Evolutionary conservation across 1,140 invertebrate species (phyloP), one percentile per base, ranked within the genome.

Genomic region (Melitaea cinxia): DNA sequence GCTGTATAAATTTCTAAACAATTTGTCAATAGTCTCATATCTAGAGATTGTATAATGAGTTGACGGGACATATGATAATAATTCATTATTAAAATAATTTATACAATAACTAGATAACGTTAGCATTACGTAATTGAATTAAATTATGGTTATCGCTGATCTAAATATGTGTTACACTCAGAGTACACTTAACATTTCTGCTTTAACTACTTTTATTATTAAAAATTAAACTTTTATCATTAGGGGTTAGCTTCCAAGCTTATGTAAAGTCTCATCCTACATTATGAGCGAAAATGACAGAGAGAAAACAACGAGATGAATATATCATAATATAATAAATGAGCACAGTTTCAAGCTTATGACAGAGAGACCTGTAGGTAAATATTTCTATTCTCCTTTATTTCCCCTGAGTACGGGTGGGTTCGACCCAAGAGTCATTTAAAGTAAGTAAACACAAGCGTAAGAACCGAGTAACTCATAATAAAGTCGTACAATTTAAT

Each of bases 371-470:
- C 64, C 60, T 64, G 63, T 64, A 56, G 49, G 45, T 55, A 60
- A 69, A 69, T 67, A 73, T 73, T 64, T 66, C 68, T 70, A 65
- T 64, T 52, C 55, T 62, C 54, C 57, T 37, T 70, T 65, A 70
- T 74, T 74, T 72, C 72, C 72, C 72, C 53, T 19, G 66, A 62
- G 75, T 14, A 50, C 33, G 53, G 37, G 39, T 57, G 61, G 49
- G 65, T 60, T 54, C 26, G 67, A 72, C 66, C 50, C 59, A 74
- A 64, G 55, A 68, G 52, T 72, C 64, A 72, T 70, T 72, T 72
- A 68, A 65, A 72, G 53, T 67, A 54, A 68, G 66, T 62, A 67
- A 70, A 60, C 61, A 68, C 33, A 56, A 50, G 57, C 57, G 55
- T 64, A 45, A 56, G 67, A 70, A 57, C 55, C 65, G 28, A 56